Percentiles rank a stretch among this genome's conserved stretches.
Conservation (phyloP, 35 echinoderm and acorn worm species). For the Ophioderma brevispina region DNA sequence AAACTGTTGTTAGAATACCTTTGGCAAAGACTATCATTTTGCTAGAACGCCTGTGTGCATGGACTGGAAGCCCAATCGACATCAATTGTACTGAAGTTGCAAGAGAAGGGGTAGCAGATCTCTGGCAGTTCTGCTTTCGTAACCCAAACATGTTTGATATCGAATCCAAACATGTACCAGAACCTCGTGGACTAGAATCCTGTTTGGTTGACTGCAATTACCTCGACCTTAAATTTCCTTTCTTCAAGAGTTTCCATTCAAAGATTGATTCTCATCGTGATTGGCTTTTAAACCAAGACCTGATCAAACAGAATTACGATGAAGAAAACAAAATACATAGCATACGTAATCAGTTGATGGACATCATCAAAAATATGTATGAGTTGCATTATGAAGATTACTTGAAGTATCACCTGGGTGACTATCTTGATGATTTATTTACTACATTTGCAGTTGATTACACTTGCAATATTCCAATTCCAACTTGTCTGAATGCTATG, state of each 20-base stretch:
- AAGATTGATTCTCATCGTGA: background rate
- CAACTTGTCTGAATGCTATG: background rate
- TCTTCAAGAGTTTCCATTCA: background rate
- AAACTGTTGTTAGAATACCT: background rate
- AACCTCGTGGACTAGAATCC: conserved; percentile 34
- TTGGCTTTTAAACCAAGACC: background rate
- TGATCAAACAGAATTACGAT: background rate
- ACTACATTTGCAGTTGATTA: conserved; percentile 16
- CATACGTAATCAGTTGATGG: background rate
- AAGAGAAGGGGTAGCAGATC: background rate
- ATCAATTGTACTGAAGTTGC: background rate
- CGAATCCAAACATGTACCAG: background rate
- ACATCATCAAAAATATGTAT: background rate
- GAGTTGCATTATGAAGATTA: conserved; percentile 17
- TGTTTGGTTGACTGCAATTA: background rate
- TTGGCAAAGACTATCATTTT: conserved; percentile 6
- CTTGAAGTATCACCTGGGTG: background rate
- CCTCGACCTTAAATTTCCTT: background rate
- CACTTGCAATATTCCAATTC: background rate
- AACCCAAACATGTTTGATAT: conserved; percentile 4
- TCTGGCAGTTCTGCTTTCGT: conserved; percentile 3
- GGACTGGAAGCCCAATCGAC: conserved; percentile 1
- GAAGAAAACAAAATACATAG: background rate
- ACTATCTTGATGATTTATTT: conserved; percentile 14
- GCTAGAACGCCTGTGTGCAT: conserved; percentile 9